phyloP scores from a whole-genome alignment of 2,113 vertebrate genomes.

The Catharus minimus region DNA sequence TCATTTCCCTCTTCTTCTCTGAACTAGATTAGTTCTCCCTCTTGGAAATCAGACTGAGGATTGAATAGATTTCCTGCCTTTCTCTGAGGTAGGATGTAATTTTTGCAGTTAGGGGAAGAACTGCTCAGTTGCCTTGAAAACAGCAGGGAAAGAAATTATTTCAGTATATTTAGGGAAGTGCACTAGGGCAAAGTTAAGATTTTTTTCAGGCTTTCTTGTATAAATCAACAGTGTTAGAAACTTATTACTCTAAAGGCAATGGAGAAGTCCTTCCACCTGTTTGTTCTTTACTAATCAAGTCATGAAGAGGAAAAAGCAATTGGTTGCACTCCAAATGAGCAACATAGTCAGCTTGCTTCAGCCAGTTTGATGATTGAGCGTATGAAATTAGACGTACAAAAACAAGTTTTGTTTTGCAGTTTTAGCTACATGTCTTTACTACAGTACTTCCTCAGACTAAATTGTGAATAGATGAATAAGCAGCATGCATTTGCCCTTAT shows the following conservation, averaged over 20 bases:
- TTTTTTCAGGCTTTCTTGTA: background rate
- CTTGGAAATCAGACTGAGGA: slow-evolving; percentile 45
- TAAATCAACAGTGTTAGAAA: background rate
- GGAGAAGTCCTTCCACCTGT: background rate
- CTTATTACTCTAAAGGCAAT: background rate
- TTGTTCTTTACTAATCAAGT: background rate
- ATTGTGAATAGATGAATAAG: background rate
- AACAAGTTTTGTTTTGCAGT: background rate
- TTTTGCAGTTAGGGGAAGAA: slow-evolving; percentile 30
- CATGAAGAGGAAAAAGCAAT: background rate
- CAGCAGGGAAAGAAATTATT: background rate
- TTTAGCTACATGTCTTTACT: background rate
- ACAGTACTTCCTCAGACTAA: background rate
- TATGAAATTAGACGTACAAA: background rate
- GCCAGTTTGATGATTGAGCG: background rate
- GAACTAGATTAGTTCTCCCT: slow-evolving; percentile 49
- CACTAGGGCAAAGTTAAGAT: background rate
- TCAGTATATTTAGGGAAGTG: background rate
- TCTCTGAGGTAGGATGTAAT: slow-evolving; percentile 41
- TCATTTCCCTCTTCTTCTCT: slow-evolving; percentile 43
- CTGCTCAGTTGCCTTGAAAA: background rate
- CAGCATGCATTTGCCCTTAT: background rate
- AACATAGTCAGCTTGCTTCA: background rate
- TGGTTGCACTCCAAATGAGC: background rate
- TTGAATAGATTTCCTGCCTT: slow-evolving; percentile 54